phyloP scores from a whole-genome alignment of 2,888 invertebrate genomes.

The Eupelmus urozonus region DNA sequence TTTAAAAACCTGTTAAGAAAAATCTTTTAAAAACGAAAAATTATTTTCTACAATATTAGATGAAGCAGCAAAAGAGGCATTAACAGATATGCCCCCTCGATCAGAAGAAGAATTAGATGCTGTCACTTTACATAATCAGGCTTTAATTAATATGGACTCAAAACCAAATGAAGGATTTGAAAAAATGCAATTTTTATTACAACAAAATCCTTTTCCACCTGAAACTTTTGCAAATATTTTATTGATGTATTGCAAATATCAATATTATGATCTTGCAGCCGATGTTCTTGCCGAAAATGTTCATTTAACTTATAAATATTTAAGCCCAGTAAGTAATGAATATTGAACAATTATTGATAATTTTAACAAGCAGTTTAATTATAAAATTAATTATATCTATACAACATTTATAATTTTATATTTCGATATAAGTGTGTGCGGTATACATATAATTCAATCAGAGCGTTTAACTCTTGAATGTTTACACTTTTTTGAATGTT shows the following conservation, averaged over 20 bases:
- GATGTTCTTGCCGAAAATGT: constrained; percentile 98
- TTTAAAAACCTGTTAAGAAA: neutral
- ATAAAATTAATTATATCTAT: constrained; percentile 17
- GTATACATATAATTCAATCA: constrained; percentile 56
- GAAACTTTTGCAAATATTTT: constrained; percentile 98
- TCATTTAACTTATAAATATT: constrained; percentile 95
- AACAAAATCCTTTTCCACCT: constrained; percentile 97
- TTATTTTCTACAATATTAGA: constrained; percentile 76
- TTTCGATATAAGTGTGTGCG: neutral
- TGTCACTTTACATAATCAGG: constrained; percentile 98
- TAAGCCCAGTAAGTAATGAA: constrained; percentile 85
- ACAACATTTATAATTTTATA: constrained; percentile 11
- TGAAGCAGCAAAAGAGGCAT: constrained; percentile 91
- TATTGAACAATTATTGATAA: neutral
- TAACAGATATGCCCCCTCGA: constrained; percentile 94
- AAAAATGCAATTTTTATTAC: constrained; percentile 94
- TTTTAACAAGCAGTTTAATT: constrained; percentile 16
- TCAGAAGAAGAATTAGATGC: constrained; percentile 98
- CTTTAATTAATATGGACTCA: constrained; percentile 92
- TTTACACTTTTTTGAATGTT: constrained; percentile 71
- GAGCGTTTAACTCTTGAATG: constrained; percentile 69
- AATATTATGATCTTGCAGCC: constrained; percentile 97
- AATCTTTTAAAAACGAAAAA: constrained; percentile 18
- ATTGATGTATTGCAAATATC: constrained; percentile 96
- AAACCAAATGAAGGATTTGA: constrained; percentile 96